Evolutionary conservation across 2,888 invertebrate genomes (phyloP), one percentile per base, ranked within the genome.

Genomic region (Sthenelais limicola): DNA sequence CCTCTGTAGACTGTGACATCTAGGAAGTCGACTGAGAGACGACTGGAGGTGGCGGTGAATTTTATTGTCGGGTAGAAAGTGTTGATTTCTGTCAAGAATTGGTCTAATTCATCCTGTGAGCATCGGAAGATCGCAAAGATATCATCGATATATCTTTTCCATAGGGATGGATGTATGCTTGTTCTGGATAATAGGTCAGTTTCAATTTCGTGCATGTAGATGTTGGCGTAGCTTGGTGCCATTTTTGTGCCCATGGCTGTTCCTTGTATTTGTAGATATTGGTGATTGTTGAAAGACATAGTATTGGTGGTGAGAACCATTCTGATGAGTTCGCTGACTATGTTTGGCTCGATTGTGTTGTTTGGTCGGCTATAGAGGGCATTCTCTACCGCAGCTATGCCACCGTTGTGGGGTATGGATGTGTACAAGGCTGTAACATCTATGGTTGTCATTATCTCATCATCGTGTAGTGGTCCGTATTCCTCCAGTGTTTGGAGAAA

Each of bases 171-270:
- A 30, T 15, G 54, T 26, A 54, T 5, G 4, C 12, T 3, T 54
- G 28, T 26, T 9, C 5, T 26, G 26, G 4, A 9, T 4, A 26
- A 18, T 9, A 54, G 5, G 4, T 54, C 28, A 12, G 26, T 4
- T 54, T 54, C 54, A 5, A 54, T 3, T 5, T 54, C 18, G 28
- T 5, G 28, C 54, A 54, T 54, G 28, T 30, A 54, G 26, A 54
- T 5, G 18, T 54, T 54, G 9, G 54, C 54, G 28, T 54, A 54
- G 24, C 28, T 54, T 3, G 54, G 54, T 5, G 54, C 54, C 18
- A 54, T 32, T 54, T 54, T 54, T 5, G 54, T 54, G 4, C 54
- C 54, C 54, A 54, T 54, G 4, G 54, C 54, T 15, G 54, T 54
- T 5, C 54, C 54, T 54, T 54, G 54, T 54, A 26, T 15, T 54